These are phyloP conservation scores for Caradrina clavipalpis DNA, from an alignment of 2,888 invertebrate genomes.

Conservation along the genomic window DNA sequence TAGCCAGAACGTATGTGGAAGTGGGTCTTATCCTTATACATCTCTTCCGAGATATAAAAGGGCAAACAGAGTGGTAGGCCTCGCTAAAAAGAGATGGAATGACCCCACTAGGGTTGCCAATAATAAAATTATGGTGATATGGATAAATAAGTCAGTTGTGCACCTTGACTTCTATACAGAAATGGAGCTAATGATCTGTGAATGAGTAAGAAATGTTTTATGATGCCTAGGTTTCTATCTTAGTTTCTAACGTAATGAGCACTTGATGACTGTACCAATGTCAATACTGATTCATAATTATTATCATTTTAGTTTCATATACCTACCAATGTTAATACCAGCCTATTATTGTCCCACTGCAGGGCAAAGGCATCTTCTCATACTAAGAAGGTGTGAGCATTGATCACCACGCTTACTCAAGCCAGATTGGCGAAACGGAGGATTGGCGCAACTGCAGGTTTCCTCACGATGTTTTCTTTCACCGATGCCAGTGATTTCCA, in stretches of 20 bases:
- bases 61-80: conserved; percentile 43
- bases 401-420: no score
- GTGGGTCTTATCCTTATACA: conserved; percentile 54
- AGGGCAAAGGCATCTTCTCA: no score
- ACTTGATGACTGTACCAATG: conserved; percentile 17
- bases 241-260: conserved; percentile 15
- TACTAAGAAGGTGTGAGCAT: no score
- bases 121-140: conserved; percentile 12
- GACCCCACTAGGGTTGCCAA: conserved; percentile 38
- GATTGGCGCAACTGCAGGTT: no score
- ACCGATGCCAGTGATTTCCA: no score
- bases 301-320: not conserved
- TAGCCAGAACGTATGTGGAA: conserved; percentile 58
- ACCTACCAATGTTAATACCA: no score
- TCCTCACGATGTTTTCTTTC: no score
- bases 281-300: not conserved
- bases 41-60: conserved; percentile 61
- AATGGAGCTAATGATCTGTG: conserved; percentile 46
- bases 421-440: no score
- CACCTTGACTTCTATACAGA: conserved; percentile 50
- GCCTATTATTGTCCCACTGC: no score
- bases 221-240: conserved; percentile 25
- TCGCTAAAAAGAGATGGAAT: conserved; percentile 40
- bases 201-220: conserved; percentile 40
- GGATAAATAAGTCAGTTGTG: conserved; percentile 28